phyloP scores from a whole-genome alignment of 2,797 vertebrate species.

The Peromyscus melanophrys region DNA sequence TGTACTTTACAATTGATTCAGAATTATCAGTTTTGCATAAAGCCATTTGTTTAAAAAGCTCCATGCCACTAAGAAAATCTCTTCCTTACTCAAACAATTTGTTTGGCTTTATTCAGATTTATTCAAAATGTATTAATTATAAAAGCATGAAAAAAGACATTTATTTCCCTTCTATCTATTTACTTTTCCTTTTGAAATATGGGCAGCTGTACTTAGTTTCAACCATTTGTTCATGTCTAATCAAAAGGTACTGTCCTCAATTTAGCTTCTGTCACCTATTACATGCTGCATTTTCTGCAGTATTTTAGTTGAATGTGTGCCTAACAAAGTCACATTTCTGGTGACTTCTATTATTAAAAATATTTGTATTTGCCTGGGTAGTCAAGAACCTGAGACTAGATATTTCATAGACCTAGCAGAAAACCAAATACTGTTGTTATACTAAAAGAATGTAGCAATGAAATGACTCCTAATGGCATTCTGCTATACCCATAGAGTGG shows the following conservation, averaged over 20 bases:
- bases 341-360: slow-evolving; percentile 43
- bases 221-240: slow-evolving; percentile 69
- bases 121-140: slow-evolving; percentile 78
- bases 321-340: slow-evolving; percentile 85
- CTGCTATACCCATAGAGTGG: not conserved
- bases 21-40: not conserved
- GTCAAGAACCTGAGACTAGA: not conserved
- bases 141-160: slow-evolving; percentile 55
- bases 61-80: not conserved
- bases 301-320: slow-evolving; percentile 83
- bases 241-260: slow-evolving; percentile 84
- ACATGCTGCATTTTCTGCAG: slow-evolving; percentile 81
- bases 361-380: not conserved
- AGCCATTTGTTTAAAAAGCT: not conserved
- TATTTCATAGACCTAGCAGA: not conserved
- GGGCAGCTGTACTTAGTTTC: slow-evolving; percentile 78
- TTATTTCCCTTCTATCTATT: slow-evolving; percentile 73
- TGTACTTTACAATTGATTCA: slow-evolving; percentile 1
- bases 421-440: not conserved
- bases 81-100: slow-evolving; percentile 74
- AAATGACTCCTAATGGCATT: not conserved
- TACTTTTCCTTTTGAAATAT: slow-evolving; percentile 76
- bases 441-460: not conserved
- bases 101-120: slow-evolving; percentile 76
- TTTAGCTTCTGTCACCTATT: slow-evolving; percentile 86